Evolutionary conservation across 2,113 vertebrate genomes (phyloP), one percentile per base, ranked within the genome.

Genomic region (Limnothrissa miodon): DNA sequence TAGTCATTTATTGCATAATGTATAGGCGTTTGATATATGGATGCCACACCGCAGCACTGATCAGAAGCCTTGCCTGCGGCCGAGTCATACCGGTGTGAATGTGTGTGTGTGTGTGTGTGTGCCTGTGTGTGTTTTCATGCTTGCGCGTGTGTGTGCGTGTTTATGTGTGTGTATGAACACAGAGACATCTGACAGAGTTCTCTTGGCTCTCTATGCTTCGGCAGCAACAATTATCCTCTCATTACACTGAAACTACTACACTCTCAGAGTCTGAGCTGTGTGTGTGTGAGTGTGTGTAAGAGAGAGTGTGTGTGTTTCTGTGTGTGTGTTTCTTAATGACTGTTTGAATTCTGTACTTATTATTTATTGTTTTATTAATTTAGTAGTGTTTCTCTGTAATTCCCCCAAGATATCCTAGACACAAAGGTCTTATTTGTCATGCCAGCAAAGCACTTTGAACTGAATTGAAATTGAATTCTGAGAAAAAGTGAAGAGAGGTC

Each of bases 1-100:
- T 21, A 74, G 66, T 36, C 66, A 39, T 74, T 74, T 74, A 33
- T 74, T 74, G 66, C 66, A 74, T 74, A 74, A 74, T 74, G 66
- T 74, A 74, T 74, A 74, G 11, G 10, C 11, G 25, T 74, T 74
- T 74, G 66, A 74, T 74, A 33, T 74, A 74, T 74, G 15, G 66
- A 74, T 36, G 13, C 29, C 66, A 13, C 25, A 74, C 66, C 5
- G 13, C 66, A 39, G 25, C 25, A 39, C 11, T 36, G 66, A 74
- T 74, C 66, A 74, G 66, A 74, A 33, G 66, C 29, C 8, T 4
- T 36, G 66, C 66, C 25, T 74, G 10, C 11, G 66, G 66, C 66
- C 2, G 29, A 33, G 66, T 74, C 66, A 13, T 17, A 15, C 66
- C 9, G 11, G 66, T 25, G 7, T 3, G 59, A 29, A 23, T 70